These are phyloP conservation scores for Thymelicus lineola DNA, from an alignment of 2,888 invertebrate genomes.

Conservation along the genomic window DNA sequence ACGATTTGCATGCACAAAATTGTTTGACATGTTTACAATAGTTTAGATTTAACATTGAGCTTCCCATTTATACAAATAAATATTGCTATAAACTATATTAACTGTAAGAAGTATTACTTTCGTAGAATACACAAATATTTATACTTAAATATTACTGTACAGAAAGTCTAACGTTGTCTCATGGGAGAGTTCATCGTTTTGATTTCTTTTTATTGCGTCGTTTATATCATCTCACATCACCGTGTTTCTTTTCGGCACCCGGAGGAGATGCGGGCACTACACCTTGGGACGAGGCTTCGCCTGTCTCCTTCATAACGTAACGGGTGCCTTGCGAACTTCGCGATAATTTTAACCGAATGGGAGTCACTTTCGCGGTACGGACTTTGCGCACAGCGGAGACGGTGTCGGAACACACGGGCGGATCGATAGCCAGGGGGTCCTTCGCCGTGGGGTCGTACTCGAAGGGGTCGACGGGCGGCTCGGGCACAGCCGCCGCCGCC, in stretches of 20 bases:
- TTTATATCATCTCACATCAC: conserved; percentile 94
- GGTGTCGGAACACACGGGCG: conserved; percentile 70
- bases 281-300: conserved; percentile 58
- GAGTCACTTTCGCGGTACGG: conserved; percentile 89
- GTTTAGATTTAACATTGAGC: conserved; percentile 83
- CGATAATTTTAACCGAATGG: conserved; percentile 93
- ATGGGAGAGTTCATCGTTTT: conserved; percentile 58
- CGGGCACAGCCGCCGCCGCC: conserved; percentile 63
- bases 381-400: conserved; percentile 82
- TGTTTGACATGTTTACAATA: conserved; percentile 72
- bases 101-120: conserved; percentile 58
- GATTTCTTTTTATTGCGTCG: conserved; percentile 47
- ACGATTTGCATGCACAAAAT: conserved; percentile 75
- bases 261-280: conserved; percentile 54
- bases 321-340: conserved; percentile 92
- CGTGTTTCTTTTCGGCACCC: conserved; percentile 90
- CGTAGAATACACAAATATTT: conserved; percentile 67
- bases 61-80: conserved; percentile 84
- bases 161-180: conserved; percentile 42
- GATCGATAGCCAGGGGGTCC: conserved; percentile 76
- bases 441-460: conserved; percentile 77
- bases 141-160: conserved; percentile 51
- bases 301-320: conserved; percentile 84
- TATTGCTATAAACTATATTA: conserved; percentile 69
- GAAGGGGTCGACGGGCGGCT: conserved; percentile 71